Conservation (phyloP, 1,140 invertebrate species). For the Drosophila sp. region DNA sequence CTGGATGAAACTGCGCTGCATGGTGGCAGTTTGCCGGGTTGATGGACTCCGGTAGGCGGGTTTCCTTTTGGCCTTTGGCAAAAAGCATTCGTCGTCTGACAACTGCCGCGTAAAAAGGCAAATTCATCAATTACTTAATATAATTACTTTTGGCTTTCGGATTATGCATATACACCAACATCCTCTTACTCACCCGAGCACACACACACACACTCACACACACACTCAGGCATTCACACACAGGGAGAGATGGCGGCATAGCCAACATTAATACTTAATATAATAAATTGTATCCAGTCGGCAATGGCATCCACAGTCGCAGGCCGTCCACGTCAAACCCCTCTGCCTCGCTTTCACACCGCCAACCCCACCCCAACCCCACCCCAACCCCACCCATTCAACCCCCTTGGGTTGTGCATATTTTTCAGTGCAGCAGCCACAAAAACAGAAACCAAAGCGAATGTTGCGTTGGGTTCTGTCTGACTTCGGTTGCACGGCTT, state of each 20-base stretch:
- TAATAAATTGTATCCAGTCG: conserved; percentile 82
- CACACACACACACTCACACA: conserved; percentile 13
- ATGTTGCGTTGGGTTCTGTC: conserved; percentile 18
- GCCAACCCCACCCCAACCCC: too few species aligned
- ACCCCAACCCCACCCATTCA: too few species aligned
- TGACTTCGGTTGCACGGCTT: conserved; percentile 40
- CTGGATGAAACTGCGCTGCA: neutral
- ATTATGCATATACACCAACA: conserved; percentile 74
- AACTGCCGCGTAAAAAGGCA: conserved; percentile 71
- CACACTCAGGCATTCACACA: neutral
- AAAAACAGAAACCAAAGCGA: conserved; percentile 49
- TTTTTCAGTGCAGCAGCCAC: conserved; percentile 49
- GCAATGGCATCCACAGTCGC: conserved; percentile 62
- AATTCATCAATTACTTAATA: conserved; percentile 84
- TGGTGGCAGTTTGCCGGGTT: neutral
- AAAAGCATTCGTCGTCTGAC: conserved; percentile 37
- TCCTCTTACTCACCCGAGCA: conserved; percentile 21
- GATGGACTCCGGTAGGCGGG: neutral
- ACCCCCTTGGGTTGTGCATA: conserved; percentile 42
- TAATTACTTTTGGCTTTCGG: conserved; percentile 83
- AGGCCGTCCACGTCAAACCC: conserved; percentile 9
- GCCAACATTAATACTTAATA: conserved; percentile 81
- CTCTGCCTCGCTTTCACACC: neutral
- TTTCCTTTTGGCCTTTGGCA: conserved; percentile 38
- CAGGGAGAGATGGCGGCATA: conserved; percentile 29